phyloP scores from a whole-genome alignment of 2,113 vertebrate genomes.

The Edolisoma coerulescens region DNA sequence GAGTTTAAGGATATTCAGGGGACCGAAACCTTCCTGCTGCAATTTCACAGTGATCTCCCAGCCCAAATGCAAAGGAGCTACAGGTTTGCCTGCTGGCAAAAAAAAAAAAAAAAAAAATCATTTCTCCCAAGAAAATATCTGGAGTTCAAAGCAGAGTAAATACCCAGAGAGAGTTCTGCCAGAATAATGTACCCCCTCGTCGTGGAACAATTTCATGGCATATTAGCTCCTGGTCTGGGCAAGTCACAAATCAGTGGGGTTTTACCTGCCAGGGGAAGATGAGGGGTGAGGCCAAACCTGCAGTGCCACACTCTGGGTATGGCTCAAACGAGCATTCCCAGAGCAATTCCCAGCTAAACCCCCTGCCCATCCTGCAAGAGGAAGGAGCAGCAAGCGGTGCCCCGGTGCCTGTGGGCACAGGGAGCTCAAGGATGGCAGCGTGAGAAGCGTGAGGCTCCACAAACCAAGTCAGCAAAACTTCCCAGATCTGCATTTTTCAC shows the following conservation, averaged over 20 bases:
- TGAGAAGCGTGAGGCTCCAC: neutral
- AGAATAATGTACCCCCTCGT: neutral
- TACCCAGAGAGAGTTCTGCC: neutral
- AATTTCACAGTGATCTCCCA: slow-evolving; percentile 18
- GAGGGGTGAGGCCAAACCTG: neutral
- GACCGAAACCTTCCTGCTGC: neutral
- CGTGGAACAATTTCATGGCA: slow-evolving; percentile 36
- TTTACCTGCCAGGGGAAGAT: neutral
- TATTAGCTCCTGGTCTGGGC: neutral
- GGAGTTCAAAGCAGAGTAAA: slow-evolving; percentile 35
- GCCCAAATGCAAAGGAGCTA: neutral
- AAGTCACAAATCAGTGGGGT: neutral
- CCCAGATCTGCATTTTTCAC: neutral
- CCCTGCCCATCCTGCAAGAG: fast-evolving
- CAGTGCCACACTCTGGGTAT: neutral
- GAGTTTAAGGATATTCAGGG: neutral
- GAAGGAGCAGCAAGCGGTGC: neutral
- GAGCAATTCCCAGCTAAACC: neutral
- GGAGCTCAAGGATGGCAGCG: neutral
- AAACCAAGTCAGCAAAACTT: neutral
- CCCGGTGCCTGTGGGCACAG: fast-evolving
- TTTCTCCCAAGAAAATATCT: neutral
- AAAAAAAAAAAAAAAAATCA: neutral
- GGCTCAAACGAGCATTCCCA: neutral
- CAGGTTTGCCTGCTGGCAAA: neutral